These are phyloP conservation scores for Phyllopteryx taeniolatus DNA, from an alignment of 2,113 vertebrate genomes.

Conservation along the genomic window DNA sequence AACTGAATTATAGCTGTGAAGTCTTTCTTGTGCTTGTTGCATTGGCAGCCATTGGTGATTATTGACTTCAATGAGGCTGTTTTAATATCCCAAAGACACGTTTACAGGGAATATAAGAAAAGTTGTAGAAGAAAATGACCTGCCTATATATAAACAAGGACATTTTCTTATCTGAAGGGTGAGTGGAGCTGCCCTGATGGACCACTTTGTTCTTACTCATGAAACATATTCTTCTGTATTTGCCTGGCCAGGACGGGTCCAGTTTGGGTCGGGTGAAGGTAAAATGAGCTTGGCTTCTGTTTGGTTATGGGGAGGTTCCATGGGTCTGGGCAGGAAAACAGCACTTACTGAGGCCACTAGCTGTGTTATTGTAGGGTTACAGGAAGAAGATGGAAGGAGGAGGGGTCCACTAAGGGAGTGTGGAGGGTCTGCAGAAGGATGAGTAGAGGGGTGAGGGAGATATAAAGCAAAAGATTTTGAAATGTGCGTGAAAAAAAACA, in stretches of 20 bases:
- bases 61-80: neutral
- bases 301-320: constrained; percentile 67
- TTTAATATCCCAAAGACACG: neutral
- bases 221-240: constrained; percentile 20
- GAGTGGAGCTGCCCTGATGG: neutral
- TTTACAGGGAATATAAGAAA: neutral
- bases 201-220: neutral
- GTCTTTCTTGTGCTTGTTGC: neutral
- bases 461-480: neutral
- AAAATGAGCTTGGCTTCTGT: constrained; percentile 62
- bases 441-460: constrained; percentile 11
- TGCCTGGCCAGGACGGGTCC: constrained; percentile 24
- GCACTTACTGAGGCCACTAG: constrained; percentile 65
- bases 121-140: neutral
- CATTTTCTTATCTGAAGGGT: constrained; percentile 1
- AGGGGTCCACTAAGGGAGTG: constrained; percentile 9
- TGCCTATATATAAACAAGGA: neutral
- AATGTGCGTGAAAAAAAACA: neutral
- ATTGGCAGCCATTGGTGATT: neutral
- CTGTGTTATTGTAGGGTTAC: constrained; percentile 68
- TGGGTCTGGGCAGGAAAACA: constrained; percentile 54
- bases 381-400: constrained; percentile 29
- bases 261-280: constrained; percentile 41
- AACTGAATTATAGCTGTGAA: neutral
- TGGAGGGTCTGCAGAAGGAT: constrained; percentile 3